Evolutionary conservation across 2,797 vertebrate genomes (phyloP).

Genomic region (Nannoperca obscura): DNA sequence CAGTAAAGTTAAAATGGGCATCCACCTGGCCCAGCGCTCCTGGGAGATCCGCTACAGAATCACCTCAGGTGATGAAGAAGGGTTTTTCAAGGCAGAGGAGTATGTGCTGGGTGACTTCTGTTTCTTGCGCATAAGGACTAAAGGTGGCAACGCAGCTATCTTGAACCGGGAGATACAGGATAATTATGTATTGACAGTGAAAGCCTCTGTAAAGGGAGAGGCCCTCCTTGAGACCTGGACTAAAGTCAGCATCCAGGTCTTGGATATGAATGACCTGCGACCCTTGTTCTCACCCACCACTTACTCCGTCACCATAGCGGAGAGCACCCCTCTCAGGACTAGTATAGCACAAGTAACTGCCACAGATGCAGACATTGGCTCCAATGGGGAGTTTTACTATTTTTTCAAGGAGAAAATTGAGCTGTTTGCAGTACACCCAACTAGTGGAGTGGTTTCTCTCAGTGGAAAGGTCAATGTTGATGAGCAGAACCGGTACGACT

Average conservation of each 20-base stretch:
- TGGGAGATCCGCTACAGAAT: slow-evolving; percentile 98
- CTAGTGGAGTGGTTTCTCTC: slow-evolving; percentile 95
- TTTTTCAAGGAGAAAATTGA: slow-evolving; percentile 97
- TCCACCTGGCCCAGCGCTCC: slow-evolving; percentile 89
- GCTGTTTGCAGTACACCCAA: slow-evolving; percentile 96
- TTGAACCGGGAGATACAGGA: slow-evolving; percentile 98
- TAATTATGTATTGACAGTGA: slow-evolving; percentile 94
- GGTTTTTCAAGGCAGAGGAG: slow-evolving; percentile 98
- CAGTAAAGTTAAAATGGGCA: slow-evolving; percentile 95
- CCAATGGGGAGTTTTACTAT: slow-evolving; percentile 99
- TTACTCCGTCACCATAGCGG: slow-evolving; percentile 95
- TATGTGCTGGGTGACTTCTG: slow-evolving; percentile 96
- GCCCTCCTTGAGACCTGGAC: slow-evolving; percentile 93
- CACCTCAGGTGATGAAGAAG: slow-evolving; percentile 96
- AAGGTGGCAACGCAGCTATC: slow-evolving; percentile 97
- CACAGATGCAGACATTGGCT: slow-evolving; percentile 97
- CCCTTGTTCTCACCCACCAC: slow-evolving; percentile 98
- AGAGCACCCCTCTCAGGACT: slow-evolving; percentile 96
- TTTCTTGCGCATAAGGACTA: slow-evolving; percentile 97
- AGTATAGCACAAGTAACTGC: slow-evolving; percentile 98
- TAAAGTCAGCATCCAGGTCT: slow-evolving; percentile 95
- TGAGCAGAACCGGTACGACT: slow-evolving; percentile 91
- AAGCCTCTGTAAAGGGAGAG: slow-evolving; percentile 95
- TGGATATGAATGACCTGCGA: slow-evolving; percentile 98
- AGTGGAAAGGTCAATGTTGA: slow-evolving; percentile 93